Evolutionary conservation across 1,140 invertebrate genomes (phyloP), one percentile per base, ranked within the genome.

Genomic region (Cephus cinctus): DNA sequence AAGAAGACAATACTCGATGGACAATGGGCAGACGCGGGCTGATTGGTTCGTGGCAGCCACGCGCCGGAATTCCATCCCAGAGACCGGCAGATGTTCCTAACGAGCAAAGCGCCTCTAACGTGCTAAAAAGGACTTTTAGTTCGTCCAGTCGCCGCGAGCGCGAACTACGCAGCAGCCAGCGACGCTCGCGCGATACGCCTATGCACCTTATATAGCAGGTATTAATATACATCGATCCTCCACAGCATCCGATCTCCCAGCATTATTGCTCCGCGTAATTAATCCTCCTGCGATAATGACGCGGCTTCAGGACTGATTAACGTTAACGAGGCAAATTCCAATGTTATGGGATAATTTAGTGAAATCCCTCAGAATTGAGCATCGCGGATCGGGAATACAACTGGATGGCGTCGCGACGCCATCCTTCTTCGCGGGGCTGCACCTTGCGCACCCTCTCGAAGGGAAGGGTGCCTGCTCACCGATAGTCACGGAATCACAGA

Each of bases 81-180:
- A 69, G 57, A 52, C 32, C 25, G 67, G 65, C 73, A 76, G 72
- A 75, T 75, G 73, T 73, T 75, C 52, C 57, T 54, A 71, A 69
- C 59, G 65, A 71, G 60, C 64, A 39, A 53, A 22, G 41, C 51
- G 39, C 47, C 30, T n/a, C n/a, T n/a, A n/a, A n/a, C 30, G 27
- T 9, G 16, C 5, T 15, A 19, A 23, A 23, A 41, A 11, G 25
- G 6, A 41, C 25, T 23, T 4, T 22, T 40, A 22, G 19, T 40
- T 9, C 12, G 12, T 40, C 20, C 36, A 12, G 36, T 20, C 14
- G 18, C n/a, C 11, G 39, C 39, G 4, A n/a, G n/a, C n/a, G n/a
- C n/a, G n/a, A n/a, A 23, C 39, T 41, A 3, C 5, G 6, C 9
- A 9, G 19, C 20, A 22, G 1, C 6, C 3, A 34, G 35, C 38